Conservation (phyloP, 2,113 vertebrate species). For the Tichodroma muraria region DNA sequence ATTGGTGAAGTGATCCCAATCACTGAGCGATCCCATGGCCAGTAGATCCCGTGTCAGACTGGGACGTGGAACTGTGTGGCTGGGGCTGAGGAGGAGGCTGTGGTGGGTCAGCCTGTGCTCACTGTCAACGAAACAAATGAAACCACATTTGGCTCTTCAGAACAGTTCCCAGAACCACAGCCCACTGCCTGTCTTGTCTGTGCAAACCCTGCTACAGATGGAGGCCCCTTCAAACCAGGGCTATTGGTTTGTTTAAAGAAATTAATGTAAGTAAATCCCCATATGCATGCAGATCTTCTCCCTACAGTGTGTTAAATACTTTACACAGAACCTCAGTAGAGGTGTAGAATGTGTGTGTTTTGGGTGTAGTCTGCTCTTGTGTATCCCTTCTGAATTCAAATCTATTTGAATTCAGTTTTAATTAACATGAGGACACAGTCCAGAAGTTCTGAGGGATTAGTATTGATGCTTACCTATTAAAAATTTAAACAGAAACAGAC, state of each 20-base stretch:
- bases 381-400: not conserved
- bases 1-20: not conserved
- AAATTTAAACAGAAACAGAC: not conserved
- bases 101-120: not conserved
- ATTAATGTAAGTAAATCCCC: not conserved
- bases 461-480: not conserved
- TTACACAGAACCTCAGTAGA: not conserved
- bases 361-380: not conserved
- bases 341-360: not conserved
- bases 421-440: not conserved
- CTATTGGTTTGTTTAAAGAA: not conserved
- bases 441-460: not conserved
- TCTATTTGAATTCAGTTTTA: not conserved
- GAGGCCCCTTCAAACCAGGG: not conserved
- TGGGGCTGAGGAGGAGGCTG: not conserved
- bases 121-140: not conserved
- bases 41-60: not conserved
- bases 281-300: not conserved
- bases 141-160: not conserved
- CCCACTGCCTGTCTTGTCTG: not conserved
- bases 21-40: fast-evolving
- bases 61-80: fast-evolving
- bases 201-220: not conserved
- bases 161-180: not conserved
- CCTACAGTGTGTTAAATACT: not conserved